Base-by-base conservation (phyloP, 53 echinoderm and acorn worm genomes). In the Hippasteria phrygiana region DNA sequence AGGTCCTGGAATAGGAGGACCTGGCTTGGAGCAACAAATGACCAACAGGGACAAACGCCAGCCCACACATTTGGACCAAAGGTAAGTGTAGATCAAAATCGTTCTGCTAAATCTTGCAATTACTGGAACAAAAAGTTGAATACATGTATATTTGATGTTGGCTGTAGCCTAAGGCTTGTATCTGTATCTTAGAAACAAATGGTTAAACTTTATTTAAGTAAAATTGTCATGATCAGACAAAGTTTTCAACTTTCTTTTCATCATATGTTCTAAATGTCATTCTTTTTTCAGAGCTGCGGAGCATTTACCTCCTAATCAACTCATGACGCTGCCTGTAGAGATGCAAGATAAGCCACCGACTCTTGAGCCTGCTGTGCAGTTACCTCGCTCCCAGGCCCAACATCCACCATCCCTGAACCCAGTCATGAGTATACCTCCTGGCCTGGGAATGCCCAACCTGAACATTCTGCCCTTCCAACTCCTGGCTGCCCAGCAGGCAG, bases 11-110 rank as follows among this genome's bases (percentile, higher is more conserved):
- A 64, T 40, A 45, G 65, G 81, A 36, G 42, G 27, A 1, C 81
- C 47, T 39, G 39, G 12, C 13, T 0, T 7, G 28, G 50, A 85
- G 12, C 34, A 20, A 46, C 59, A 34, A 71, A 85, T 69, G n/a
- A 36, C 18, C 29, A 71, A 85, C 85, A 51, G 35, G 29, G 85
- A 85, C 71, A 71, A 85, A 50, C 85, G 85, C 66, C 63, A 48
- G 0, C 64, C 65, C 16, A 45, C 16, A 51, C 69, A 26, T 4
- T 14, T 27, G n/a, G 39, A 85, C 50, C 70, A 70, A 85, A 69
- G 43, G 85, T 85, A 85, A 71, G 85, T 42, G 7, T 39, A 16
- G 13, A 42, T 26, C 45, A n/a, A n/a, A n/a, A n/a, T 74, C 47
- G 20, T 13, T 18, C 14, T 74, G 8, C 0, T 3, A 18, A 2